Base-by-base conservation (phyloP, 2,888 invertebrate genomes). In the Lithophane ornitopus region DNA sequence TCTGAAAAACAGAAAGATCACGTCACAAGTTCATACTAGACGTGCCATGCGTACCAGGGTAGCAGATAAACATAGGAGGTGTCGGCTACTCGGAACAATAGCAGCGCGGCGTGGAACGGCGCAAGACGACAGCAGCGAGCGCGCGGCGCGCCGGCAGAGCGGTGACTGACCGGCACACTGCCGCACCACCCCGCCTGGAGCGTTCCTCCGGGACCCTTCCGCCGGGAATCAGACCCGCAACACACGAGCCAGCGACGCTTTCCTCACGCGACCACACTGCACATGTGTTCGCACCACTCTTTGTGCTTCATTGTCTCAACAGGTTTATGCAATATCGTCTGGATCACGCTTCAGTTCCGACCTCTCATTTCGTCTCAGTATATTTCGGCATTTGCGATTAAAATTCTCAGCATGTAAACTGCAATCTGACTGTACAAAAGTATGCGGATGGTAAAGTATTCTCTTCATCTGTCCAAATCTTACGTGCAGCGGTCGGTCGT, bases 121-220 rank as follows among this genome's bases (percentile, higher is more conserved):
- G 89, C 85, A 85, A 88, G 83, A 87, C 85, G 78, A 87, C 86
- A 89, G 85, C 91, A 90, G 88, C 96, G 95, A 93, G 95, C 94
- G 96, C 93, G 85, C 96, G 93, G 93, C 93, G 89, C 95, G 95
- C 94, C 94, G 95, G 92, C 94, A 87, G 89, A 95, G 94, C 96
- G 96, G 96, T 96, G 96, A 96, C 96, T 96, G 96, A 96, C 96
- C 96, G 96, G 92, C 96, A 91, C 94, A 96, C 90, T 96, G 95
- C 94, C 95, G 95, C 95, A 88, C 91, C 94, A 92, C 94, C 95
- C 96, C 95, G 94, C 95, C 93, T 88, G 93, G 93, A 92, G 88
- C 92, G 90, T 85, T 94, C 95, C 95, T 94, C 90, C 93, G 95
- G 96, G 96, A 95, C 95, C 95, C 94, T 95, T 93, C 94, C 93